Percentiles rank a stretch among this genome's conserved stretches.
Evolutionary conservation across 2,797 vertebrate genomes (phyloP).

Genomic region (Hypotaenidia philippensis): DNA sequence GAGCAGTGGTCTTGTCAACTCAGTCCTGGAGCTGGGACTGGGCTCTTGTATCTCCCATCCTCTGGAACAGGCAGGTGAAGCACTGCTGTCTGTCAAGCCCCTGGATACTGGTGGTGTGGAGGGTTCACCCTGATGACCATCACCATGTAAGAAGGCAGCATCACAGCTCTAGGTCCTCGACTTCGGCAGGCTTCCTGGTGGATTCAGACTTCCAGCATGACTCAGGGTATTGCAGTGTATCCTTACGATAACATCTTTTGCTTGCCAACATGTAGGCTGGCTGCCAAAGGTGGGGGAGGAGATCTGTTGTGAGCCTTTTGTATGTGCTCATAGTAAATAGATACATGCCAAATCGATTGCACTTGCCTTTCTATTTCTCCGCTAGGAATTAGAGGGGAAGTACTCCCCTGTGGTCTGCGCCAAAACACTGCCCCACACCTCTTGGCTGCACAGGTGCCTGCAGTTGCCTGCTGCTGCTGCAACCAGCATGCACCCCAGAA

Average conservation of each 20-base stretch:
- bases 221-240: conserved; percentile 65
- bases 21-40: fast-evolving
- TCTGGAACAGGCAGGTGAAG: background rate
- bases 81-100: background rate
- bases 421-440: background rate
- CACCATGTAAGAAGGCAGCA: fast-evolving
- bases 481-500: background rate
- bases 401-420: background rate
- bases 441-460: background rate
- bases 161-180: background rate
- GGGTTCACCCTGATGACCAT: fast-evolving
- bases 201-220: conserved; percentile 50
- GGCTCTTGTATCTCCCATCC: fast-evolving
- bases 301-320: conserved; percentile 48
- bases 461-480: background rate
- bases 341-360: background rate
- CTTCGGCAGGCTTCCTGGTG: conserved; percentile 9
- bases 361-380: background rate
- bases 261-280: conserved; percentile 53
- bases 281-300: conserved; percentile 61
- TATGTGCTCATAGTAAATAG: conserved; percentile 61
- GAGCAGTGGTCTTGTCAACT: fast-evolving
- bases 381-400: background rate
- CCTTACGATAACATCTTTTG: conserved; percentile 45
- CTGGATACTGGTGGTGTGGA: fast-evolving